Conservation (phyloP, 2,113 vertebrate genomes). For the Spermophilus dauricus region DNA sequence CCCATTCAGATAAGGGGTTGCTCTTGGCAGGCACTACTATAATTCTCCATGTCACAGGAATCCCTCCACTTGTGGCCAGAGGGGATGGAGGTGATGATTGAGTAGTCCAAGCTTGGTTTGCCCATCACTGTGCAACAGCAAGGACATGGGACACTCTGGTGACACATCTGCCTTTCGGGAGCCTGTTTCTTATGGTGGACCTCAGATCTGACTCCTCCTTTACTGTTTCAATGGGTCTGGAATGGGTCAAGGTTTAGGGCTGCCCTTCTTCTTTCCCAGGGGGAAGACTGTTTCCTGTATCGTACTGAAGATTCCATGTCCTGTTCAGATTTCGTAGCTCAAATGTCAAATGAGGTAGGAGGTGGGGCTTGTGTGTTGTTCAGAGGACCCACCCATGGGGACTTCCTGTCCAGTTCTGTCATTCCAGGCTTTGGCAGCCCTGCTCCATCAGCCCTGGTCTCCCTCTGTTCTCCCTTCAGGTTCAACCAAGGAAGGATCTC, state of each 20-base stretch:
- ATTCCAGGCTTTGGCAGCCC: accelerated
- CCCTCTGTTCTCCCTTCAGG: background rate
- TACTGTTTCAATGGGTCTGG: background rate
- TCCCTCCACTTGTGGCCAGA: background rate
- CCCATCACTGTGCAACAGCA: accelerated
- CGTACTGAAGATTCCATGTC: background rate
- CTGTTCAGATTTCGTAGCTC: background rate
- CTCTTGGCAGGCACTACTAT: background rate
- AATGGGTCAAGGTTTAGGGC: background rate
- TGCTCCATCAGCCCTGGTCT: accelerated
- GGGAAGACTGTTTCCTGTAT: background rate
- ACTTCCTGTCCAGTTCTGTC: background rate
- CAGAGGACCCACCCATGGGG: background rate
- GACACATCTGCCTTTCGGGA: background rate
- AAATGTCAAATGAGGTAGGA: background rate
- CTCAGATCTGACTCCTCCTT: background rate
- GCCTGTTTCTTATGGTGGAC: background rate
- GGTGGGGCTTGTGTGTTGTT: background rate
- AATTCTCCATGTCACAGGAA: background rate
- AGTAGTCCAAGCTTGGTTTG: no score
- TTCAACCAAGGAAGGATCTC: background rate
- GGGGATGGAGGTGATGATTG: no score
- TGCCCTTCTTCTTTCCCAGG: background rate
- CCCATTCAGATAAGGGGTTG: background rate
- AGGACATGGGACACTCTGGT: accelerated